Conservation (phyloP, 2,113 vertebrate species). For the Struthio camelus region DNA sequence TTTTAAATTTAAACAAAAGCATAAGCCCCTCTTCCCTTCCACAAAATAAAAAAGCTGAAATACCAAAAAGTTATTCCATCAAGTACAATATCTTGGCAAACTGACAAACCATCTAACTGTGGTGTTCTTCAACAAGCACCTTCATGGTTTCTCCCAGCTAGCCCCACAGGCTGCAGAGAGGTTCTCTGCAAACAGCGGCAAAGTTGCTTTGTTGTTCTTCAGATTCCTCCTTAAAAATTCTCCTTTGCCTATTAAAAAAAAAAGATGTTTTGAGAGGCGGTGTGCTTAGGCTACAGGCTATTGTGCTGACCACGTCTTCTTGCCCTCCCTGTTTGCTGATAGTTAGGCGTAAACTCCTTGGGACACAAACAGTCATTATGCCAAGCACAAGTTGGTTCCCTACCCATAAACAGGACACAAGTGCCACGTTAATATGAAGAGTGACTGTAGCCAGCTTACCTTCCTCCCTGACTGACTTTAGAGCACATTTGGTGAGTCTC, state of each 20-base stretch:
- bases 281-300: neutral
- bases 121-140: neutral
- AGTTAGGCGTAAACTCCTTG: neutral
- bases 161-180: neutral
- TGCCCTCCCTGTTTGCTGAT: neutral
- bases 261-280: neutral
- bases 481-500: neutral
- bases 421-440: neutral
- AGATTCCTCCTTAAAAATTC: neutral
- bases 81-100: neutral
- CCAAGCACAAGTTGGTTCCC: neutral
- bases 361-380: too few species aligned
- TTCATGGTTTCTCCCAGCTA: neutral
- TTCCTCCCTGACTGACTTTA: neutral
- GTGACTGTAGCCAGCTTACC: neutral
- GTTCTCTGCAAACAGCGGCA: neutral
- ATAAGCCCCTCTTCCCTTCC: neutral
- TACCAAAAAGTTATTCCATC: neutral
- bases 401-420: accelerated
- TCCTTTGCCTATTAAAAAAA: neutral
- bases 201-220: neutral
- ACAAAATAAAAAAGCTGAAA: neutral
- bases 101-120: neutral
- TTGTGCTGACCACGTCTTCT: accelerated
- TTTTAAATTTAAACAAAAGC: neutral